Base-by-base conservation (phyloP, 2,797 vertebrate genomes). In the Halcyon smyrnensis region DNA sequence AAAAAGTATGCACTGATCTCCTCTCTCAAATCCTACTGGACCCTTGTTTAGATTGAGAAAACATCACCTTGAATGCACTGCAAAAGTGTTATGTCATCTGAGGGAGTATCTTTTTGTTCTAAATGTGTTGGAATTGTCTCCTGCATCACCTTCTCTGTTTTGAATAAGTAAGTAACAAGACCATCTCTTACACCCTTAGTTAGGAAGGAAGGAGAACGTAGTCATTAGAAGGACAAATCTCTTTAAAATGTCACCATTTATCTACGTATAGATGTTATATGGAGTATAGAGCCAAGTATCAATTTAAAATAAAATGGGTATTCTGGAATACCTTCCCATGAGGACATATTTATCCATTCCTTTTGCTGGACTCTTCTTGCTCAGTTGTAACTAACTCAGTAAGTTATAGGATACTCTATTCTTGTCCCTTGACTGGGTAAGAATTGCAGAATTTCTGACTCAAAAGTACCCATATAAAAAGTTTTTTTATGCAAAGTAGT, bases 401-500 rank as follows among this genome's bases (percentile, higher is more conserved):
- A 83, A 78, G 21, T 36, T 63, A 56, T 8, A 37, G 19, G 16
- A 34, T 64, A 65, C 12, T 71, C 30, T 63, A 28, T 41, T 80
- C n/a, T 46, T 16, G 5, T 34, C 57, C 39, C 13, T 56, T 78
- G n/a, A 51, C 45, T 78, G 20, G 11, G 15, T 67, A 56, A 86
- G 13, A 75, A 86, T 3, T 60, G 17, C 5, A 85, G 59, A 68
- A 50, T 34, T 81, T 75, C 54, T 75, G 18, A 37, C 5, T 23
- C 21, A 36, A 28, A 81, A 57, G 15, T 17, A 36, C 4, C 15
- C 7, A 34, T 28, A 12, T 76, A 69, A 86, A 78, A 30, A 24
- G 7, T 2, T 48, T 53, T 57, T 68, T 43, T n/a, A n/a, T n/a
- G n/a, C n/a, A n/a, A n/a, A 30, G 1, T 0, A 0, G 1, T 14